phyloP scores from a whole-genome alignment of 1,140 invertebrate genomes.

The Stenopsyche tienmushanensis region DNA sequence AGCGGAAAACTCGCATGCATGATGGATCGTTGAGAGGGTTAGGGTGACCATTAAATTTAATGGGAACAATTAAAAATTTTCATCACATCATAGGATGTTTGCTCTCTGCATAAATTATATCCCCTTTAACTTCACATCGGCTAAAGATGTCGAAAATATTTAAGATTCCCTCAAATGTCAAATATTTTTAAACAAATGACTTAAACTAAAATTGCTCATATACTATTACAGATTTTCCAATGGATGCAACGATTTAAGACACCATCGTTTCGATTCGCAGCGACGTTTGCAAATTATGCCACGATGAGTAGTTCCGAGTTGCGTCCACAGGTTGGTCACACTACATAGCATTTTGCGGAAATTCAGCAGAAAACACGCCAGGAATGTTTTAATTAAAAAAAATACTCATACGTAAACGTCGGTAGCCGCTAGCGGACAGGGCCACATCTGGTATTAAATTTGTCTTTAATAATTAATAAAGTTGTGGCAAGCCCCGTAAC shows the following conservation, averaged over 20 bases:
- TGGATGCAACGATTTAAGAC: no score
- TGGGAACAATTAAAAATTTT: neutral
- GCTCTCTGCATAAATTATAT: no score
- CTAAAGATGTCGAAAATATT: no score
- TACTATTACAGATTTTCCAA: no score
- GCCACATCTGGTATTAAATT: neutral
- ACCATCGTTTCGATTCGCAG: no score
- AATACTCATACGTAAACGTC: conserved; percentile 22
- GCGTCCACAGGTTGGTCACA: neutral
- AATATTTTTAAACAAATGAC: neutral
- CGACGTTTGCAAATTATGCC: no score
- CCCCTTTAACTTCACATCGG: no score
- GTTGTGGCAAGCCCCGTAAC: no score
- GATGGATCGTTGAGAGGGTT: conserved; percentile 9
- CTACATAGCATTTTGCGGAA: conserved; percentile 7
- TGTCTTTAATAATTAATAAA: neutral
- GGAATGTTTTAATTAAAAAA: conserved; percentile 31
- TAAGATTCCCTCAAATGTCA: neutral
- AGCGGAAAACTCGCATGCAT: conserved; percentile 26
- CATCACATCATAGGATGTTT: neutral
- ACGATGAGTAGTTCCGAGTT: neutral
- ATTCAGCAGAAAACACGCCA: conserved; percentile 19
- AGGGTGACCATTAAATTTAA: neutral
- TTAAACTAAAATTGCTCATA: no score
- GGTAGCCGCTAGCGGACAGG: neutral